Evolutionary conservation across 2,888 invertebrate genomes (phyloP).

Genomic region (Hecatera dysodea): DNA sequence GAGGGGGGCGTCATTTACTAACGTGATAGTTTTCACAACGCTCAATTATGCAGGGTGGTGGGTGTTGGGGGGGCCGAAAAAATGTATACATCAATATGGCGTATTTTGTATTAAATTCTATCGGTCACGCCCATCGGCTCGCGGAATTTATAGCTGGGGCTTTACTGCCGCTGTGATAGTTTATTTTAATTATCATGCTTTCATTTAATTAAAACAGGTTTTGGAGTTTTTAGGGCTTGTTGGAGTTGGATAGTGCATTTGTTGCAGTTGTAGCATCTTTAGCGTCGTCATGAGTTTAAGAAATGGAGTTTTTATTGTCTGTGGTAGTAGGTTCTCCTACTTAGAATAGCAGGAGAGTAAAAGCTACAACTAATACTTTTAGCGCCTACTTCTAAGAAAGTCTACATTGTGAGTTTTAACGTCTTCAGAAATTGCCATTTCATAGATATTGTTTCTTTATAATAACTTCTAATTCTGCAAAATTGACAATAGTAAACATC

Average conservation of each 20-base stretch:
- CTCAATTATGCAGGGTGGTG: slow-evolving; percentile 87
- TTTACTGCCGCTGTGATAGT: slow-evolving; percentile 78
- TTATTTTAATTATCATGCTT: slow-evolving; percentile 75
- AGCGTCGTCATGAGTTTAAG: not conserved
- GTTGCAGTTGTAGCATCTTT: slow-evolving; percentile 1
- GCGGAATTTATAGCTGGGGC: slow-evolving; percentile 80
- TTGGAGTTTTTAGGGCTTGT: slow-evolving; percentile 27
- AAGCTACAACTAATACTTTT: not conserved
- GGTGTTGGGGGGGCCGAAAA: slow-evolving; percentile 78
- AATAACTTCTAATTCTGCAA: not conserved
- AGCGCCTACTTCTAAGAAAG: not conserved
- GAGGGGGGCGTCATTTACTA: slow-evolving; percentile 85
- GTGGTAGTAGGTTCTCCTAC: no score
- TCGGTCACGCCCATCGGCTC: slow-evolving; percentile 79
- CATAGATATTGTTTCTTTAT: not conserved
- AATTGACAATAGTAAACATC: not conserved
- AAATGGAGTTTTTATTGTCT: not conserved
- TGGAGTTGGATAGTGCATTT: not conserved
- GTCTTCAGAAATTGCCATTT: not conserved
- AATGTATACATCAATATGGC: slow-evolving; percentile 87
- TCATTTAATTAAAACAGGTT: slow-evolving; percentile 48
- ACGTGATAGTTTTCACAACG: slow-evolving; percentile 90
- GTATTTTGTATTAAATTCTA: slow-evolving; percentile 89
- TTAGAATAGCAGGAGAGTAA: not conserved
- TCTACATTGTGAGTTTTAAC: not conserved